Conservation (phyloP, 1,140 invertebrate genomes). For the Diabrotica virgifera region DNA sequence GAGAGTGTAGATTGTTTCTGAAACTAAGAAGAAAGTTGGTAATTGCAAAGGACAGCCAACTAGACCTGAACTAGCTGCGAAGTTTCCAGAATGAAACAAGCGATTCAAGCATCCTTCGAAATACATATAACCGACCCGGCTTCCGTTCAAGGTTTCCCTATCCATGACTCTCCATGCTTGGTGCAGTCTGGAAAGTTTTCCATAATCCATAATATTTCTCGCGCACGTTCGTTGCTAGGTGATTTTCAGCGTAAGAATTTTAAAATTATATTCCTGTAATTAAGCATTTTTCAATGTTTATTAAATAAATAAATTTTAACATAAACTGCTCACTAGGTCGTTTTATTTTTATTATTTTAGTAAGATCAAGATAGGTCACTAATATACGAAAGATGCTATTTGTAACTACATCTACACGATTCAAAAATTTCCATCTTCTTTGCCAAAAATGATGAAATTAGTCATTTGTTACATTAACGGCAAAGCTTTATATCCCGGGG, state of each 20-base stretch:
- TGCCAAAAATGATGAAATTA: too few relatives aligned
- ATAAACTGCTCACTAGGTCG: too few relatives aligned
- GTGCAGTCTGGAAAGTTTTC: slow-evolving; percentile 17
- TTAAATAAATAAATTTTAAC: too few relatives aligned
- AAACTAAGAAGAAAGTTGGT: slow-evolving; percentile 6
- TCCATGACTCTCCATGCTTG: slow-evolving; percentile 1
- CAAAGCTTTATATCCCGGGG: too few relatives aligned
- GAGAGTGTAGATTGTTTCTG: background rate
- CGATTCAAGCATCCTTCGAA: background rate
- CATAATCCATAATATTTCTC: slow-evolving; percentile 17
- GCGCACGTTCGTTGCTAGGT: background rate
- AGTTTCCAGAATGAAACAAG: slow-evolving; percentile 11
- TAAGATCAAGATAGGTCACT: too few relatives aligned
- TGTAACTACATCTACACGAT: too few relatives aligned
- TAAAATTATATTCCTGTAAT: too few relatives aligned
- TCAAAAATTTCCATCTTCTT: too few relatives aligned
- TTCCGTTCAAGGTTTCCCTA: slow-evolving; percentile 12
- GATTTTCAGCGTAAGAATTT: background rate
- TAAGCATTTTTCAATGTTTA: too few relatives aligned
- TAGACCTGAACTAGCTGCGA: slow-evolving; percentile 6
- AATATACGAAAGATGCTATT: too few relatives aligned
- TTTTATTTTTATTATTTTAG: too few relatives aligned
- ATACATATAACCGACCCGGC: background rate
- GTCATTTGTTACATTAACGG: too few relatives aligned
- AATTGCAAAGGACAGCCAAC: slow-evolving; percentile 7